Evolutionary conservation across 2,888 invertebrate genomes (phyloP).

Genomic region (Eupithecia centaureata): DNA sequence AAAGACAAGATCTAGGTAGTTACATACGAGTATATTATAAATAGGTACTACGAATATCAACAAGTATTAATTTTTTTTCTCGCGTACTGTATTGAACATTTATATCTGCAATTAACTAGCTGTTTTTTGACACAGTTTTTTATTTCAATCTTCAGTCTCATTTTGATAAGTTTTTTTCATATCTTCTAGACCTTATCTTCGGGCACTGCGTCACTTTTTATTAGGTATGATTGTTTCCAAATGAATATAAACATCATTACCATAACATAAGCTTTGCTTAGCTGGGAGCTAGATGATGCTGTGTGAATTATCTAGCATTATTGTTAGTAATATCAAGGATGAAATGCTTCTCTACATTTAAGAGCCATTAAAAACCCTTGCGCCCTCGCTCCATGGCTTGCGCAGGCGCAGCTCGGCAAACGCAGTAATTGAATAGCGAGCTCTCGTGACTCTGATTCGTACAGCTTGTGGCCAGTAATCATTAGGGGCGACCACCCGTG

Average conservation of each 20-base stretch:
- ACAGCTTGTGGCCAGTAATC: constrained; percentile 55
- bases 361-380: background rate
- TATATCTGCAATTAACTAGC: too few relatives aligned
- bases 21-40: too few relatives aligned
- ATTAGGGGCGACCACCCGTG: constrained; percentile 67
- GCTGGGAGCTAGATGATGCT: too few relatives aligned
- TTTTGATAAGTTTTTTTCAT: background rate
- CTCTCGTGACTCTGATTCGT: constrained; percentile 52
- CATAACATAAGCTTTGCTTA: too few relatives aligned
- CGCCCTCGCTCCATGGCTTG: constrained; percentile 10
- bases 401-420: constrained; percentile 14
- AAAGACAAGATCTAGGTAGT: background rate
- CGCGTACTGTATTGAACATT: too few relatives aligned
- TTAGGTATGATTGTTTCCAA: background rate
- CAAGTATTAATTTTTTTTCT: too few relatives aligned
- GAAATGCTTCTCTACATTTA: background rate
- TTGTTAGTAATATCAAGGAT: background rate
- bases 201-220: background rate
- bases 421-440: constrained; percentile 57
- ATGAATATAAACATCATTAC: too few relatives aligned
- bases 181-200: background rate
- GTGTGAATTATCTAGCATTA: too few relatives aligned
- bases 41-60: too few relatives aligned
- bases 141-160: background rate
- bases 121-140: too few relatives aligned